Evolutionary conservation across 2,113 vertebrate species (phyloP).

Genomic region (Lynx canadensis): DNA sequence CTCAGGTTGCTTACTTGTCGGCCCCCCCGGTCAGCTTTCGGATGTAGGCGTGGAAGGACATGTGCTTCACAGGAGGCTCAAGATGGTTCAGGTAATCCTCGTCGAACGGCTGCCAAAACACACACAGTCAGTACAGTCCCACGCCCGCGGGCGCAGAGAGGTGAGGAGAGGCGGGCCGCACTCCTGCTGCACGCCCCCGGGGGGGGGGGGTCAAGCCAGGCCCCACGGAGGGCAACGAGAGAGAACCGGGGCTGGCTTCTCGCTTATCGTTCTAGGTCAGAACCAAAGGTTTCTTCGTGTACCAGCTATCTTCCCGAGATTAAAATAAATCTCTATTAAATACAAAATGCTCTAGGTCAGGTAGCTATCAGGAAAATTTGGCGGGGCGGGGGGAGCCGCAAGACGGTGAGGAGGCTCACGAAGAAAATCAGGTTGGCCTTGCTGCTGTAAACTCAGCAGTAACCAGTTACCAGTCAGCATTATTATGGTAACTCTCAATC

Average conservation of each 20-base stretch:
- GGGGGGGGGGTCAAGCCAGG: neutral
- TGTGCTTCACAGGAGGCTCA: conserved; percentile 99
- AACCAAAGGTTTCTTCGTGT: neutral
- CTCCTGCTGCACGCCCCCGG: too few species aligned
- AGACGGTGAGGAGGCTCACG: neutral
- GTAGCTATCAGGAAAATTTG: neutral
- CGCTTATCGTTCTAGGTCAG: neutral
- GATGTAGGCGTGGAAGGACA: conserved; percentile 99
- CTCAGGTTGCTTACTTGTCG: conserved; percentile 92
- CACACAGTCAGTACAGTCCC: conserved; percentile 66
- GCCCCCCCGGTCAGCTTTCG: conserved; percentile 98
- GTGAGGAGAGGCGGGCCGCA: neutral
- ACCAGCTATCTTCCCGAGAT: neutral
- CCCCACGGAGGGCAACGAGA: fast-evolving
- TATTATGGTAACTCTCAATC: neutral
- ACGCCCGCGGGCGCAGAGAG: conserved; percentile 35
- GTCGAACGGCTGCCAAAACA: conserved; percentile 93
- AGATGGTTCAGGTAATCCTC: conserved; percentile 99
- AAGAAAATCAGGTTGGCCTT: neutral
- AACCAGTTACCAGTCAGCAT: fast-evolving
- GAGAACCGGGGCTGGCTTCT: neutral
- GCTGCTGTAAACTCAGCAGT: neutral
- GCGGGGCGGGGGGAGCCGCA: too few species aligned
- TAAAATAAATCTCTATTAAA: neutral
- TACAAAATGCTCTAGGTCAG: neutral